phyloP scores from a whole-genome alignment of 2,888 invertebrate species.

The Acanthopleura granulata region DNA sequence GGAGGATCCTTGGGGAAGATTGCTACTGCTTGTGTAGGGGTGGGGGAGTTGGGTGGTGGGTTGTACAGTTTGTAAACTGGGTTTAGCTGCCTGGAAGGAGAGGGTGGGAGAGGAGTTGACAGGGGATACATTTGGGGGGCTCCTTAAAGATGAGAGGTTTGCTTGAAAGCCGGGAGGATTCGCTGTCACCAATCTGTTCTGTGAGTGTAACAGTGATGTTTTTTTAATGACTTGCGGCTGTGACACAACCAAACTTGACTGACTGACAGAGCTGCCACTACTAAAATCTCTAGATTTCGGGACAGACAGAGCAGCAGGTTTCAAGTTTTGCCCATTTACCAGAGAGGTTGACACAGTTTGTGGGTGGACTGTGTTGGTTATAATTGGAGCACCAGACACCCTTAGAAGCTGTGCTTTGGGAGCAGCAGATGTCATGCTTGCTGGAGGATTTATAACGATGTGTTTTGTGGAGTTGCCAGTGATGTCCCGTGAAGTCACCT shows the following conservation, averaged over 20 bases:
- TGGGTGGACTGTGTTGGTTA: background rate
- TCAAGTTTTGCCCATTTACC: background rate
- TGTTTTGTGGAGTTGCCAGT: background rate
- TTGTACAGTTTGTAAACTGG: slow-evolving; percentile 16
- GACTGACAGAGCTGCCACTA: background rate
- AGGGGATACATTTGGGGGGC: background rate
- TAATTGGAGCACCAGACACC: background rate
- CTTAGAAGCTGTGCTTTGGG: background rate
- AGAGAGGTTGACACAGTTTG: background rate
- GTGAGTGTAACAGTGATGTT: too few relatives aligned
- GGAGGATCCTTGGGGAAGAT: slow-evolving; percentile 21
- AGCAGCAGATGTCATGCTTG: background rate
- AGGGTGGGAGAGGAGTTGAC: background rate
- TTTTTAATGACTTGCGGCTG: background rate
- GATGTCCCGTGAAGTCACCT: background rate
- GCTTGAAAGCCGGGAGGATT: background rate
- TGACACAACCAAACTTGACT: background rate
- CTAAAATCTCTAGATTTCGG: background rate
- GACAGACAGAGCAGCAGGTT: background rate
- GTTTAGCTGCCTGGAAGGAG: slow-evolving; percentile 10
- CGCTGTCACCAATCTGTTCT: background rate
- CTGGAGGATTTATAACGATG: background rate
- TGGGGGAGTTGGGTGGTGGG: background rate
- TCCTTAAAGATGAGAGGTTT: background rate
- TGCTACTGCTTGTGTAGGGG: slow-evolving; percentile 5